Evolutionary conservation across 2,888 invertebrate genomes (phyloP), one percentile per base, ranked within the genome.

Genomic region (Boloria euphrosyne): DNA sequence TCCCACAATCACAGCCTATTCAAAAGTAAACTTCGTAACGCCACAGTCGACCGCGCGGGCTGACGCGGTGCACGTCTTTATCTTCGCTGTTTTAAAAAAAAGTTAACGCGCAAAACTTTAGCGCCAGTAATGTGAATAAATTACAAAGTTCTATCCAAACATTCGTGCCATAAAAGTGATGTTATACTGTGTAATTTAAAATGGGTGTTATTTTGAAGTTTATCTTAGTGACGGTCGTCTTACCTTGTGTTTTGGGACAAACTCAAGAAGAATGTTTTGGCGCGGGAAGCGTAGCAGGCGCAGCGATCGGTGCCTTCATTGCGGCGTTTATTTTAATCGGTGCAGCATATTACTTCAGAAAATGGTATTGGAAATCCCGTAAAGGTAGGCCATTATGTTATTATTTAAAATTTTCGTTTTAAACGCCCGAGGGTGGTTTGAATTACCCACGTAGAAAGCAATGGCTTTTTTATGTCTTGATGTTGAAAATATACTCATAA

Each of bases 221-320:
- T 75, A 82, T 91, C 81, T 78, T 89, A 78, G 90, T 89, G 87
- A 84, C 86, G 81, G 83, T 86, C 80, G 77, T 87, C 73, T 80
- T 90, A 84, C 87, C 87, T 77, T 81, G 86, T 85, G 90, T 86
- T 80, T 86, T 86, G 75, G 89, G 88, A 75, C 90, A 91, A 82
- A 88, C 88, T 80, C 83, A 83, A 76, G 84, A 80, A 69, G 83
- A 85, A 78, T 95, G 95, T 86, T 95, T 94, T 87, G 94, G 94
- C 76, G 93, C 94, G 77, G 95, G 95, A 73, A 95, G 95, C 80
- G 93, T 96, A 69, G 95, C 95, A 67, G 94, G 95, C 68, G 94
- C 95, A 73, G 95, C 96, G 69, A 93, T 96, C 75, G 94, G 95
- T 76, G 95, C 95, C 74, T 94, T 95, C 80, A 80, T 95, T 74